Percentiles rank a stretch among this genome's conserved stretches.
phyloP scores from a whole-genome alignment of 2,113 vertebrate genomes.

The Notothenia rossii region DNA sequence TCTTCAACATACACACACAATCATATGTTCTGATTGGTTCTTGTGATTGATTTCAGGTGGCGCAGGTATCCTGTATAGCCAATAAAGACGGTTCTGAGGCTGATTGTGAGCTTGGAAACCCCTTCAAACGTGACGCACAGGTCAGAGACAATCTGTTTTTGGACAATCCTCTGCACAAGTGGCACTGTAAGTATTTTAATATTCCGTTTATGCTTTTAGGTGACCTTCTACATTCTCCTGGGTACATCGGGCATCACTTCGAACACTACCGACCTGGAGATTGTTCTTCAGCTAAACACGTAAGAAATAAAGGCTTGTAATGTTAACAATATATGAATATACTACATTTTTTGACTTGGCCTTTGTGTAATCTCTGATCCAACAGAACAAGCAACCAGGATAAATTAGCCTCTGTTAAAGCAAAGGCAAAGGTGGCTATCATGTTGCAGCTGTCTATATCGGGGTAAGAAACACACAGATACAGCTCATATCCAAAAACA shows the following conservation, averaged over 20 bases:
- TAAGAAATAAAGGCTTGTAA: slow-evolving; percentile 73
- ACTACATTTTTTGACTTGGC: not conserved
- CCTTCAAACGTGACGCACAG: slow-evolving; percentile 88
- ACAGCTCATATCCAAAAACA: not conserved
- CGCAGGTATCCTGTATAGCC: slow-evolving; percentile 81
- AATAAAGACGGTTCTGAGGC: slow-evolving; percentile 90
- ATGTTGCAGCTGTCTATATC: slow-evolving; percentile 90
- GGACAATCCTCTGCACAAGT: not conserved
- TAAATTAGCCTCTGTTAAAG: slow-evolving; percentile 82
- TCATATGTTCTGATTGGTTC: slow-evolving; percentile 7
- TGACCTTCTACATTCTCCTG: slow-evolving; percentile 91
- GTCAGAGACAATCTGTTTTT: slow-evolving; percentile 77
- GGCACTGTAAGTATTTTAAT: not conserved
- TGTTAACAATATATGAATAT: not conserved
- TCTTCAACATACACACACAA: not conserved
- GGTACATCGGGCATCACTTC: slow-evolving; percentile 88
- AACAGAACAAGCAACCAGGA: slow-evolving; percentile 92
- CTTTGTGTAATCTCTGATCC: slow-evolving; percentile 43
- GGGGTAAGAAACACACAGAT: slow-evolving; percentile 84
- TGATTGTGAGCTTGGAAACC: slow-evolving; percentile 93
- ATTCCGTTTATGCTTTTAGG: slow-evolving; percentile 76
- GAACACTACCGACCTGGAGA: slow-evolving; percentile 88
- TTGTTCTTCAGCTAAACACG: slow-evolving; percentile 90
- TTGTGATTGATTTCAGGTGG: slow-evolving; percentile 79
- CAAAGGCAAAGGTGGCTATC: slow-evolving; percentile 90